Evolutionary conservation across 1,140 invertebrate genomes (phyloP).

Genomic region (Drosophila lowei): DNA sequence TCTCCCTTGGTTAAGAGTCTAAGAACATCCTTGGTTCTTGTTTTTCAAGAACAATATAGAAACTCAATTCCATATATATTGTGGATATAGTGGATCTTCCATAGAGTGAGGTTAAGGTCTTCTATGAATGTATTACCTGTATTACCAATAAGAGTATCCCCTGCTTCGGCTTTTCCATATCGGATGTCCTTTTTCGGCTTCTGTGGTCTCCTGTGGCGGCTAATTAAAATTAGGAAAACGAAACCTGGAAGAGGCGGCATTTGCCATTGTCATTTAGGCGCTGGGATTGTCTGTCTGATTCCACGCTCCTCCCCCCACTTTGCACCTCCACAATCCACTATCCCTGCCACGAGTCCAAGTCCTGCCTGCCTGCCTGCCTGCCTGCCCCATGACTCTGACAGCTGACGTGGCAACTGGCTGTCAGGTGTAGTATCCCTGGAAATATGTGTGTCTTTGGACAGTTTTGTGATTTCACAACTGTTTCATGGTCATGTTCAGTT

Average conservation of each 20-base stretch:
- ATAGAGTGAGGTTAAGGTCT: no score
- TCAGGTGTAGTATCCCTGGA: background rate
- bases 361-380: background rate
- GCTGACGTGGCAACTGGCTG: slow-evolving; percentile 26
- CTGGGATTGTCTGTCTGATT: slow-evolving; percentile 34
- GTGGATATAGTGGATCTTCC: no score
- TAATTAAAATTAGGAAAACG: slow-evolving; percentile 67
- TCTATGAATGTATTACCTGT: no score
- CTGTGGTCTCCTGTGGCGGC: slow-evolving; percentile 47
- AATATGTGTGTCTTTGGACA: slow-evolving; percentile 17
- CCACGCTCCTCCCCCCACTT: no score
- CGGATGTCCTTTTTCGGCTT: slow-evolving; percentile 13
- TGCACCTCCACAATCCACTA: background rate
- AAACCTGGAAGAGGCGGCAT: slow-evolving; percentile 37
- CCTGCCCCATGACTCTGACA: slow-evolving; percentile 10
- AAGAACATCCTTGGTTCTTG: no score
- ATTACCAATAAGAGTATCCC: background rate
- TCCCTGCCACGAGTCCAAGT: background rate
- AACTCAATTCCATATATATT: no score
- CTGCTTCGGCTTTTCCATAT: background rate
- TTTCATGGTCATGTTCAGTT: slow-evolving; percentile 40
- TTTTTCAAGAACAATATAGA: no score
- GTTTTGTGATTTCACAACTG: slow-evolving; percentile 56
- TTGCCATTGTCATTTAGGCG: slow-evolving; percentile 53
- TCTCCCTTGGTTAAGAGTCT: no score